Percentiles rank a stretch among this genome's conserved stretches.
Evolutionary conservation across 37 sponge, comb jelly and placozoan species (phyloP).

Genomic region (Hexactinellida sp.): DNA sequence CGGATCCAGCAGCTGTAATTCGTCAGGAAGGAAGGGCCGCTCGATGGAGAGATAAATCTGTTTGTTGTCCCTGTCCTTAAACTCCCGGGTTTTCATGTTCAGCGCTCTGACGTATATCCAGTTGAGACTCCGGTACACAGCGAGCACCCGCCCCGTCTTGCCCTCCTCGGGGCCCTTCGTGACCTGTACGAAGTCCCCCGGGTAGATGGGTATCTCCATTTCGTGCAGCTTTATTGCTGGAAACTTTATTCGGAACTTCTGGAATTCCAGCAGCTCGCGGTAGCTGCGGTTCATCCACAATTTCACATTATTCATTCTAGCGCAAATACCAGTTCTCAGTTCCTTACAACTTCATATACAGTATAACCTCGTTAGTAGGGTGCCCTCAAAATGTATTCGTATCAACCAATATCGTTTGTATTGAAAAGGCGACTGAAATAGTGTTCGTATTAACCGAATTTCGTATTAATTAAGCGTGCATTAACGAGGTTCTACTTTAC

Average conservation of each 20-base stretch:
- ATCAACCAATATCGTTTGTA: too few species aligned
- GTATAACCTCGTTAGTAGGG: too few species aligned
- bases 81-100: background rate
- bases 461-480: too few species aligned
- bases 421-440: too few species aligned
- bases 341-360: too few species aligned
- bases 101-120: background rate
- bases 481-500: too few species aligned
- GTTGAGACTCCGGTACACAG: background rate
- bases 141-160: background rate
- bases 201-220: background rate
- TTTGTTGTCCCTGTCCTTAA: background rate
- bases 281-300: background rate
- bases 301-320: background rate
- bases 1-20: background rate
- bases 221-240: background rate
- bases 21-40: background rate
- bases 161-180: background rate
- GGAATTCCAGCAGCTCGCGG: background rate
- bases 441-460: too few species aligned
- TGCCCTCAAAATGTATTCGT: too few species aligned
- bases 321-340: too few species aligned
- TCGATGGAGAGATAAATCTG: background rate
- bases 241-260: background rate
- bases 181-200: constrained; percentile 4